A percentile compares a stretch with the other conserved stretches of the same genome.
Conservation (phyloP, 2,888 invertebrate species). For the Philereme transversata region DNA sequence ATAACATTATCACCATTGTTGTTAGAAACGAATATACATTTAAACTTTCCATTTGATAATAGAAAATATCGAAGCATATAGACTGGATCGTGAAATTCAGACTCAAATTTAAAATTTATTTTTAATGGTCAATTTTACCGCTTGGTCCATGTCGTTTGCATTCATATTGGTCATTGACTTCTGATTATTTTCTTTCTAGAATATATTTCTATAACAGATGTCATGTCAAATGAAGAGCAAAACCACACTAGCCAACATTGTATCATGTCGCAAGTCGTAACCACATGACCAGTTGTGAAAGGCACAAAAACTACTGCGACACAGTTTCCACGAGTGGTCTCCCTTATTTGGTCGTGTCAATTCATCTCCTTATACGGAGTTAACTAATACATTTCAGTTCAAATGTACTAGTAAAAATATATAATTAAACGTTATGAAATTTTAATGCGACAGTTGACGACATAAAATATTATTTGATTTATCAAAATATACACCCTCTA, state of each 20-base stretch:
- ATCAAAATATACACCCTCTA: not conserved
- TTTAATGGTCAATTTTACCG: no score
- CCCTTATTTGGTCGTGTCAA: slow-evolving; percentile 63
- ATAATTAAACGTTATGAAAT: slow-evolving; percentile 36
- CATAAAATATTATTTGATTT: slow-evolving; percentile 17
- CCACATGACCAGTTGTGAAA: slow-evolving; percentile 47
- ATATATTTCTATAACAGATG: not conserved
- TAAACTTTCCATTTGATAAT: slow-evolving; percentile 15
- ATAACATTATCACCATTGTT: slow-evolving; percentile 32
- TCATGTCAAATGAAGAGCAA: slow-evolving; percentile 15
- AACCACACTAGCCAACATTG: slow-evolving; percentile 30
- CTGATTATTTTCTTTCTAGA: no score
- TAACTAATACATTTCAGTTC: slow-evolving; percentile 49
- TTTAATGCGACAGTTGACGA: slow-evolving; percentile 13
- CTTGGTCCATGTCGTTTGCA: no score
- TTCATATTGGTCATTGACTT: no score
- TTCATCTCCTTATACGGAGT: slow-evolving; percentile 51
- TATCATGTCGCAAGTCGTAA: slow-evolving; percentile 48
- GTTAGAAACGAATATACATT: slow-evolving; percentile 9
- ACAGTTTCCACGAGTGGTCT: slow-evolving; percentile 66
- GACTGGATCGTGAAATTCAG: no score
- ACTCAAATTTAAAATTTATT: no score
- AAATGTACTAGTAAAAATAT: slow-evolving; percentile 36
- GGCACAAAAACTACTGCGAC: slow-evolving; percentile 58
- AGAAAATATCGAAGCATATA: no score